Base-by-base conservation (phyloP, 2,797 vertebrate genomes). In the Staurois parvus region DNA sequence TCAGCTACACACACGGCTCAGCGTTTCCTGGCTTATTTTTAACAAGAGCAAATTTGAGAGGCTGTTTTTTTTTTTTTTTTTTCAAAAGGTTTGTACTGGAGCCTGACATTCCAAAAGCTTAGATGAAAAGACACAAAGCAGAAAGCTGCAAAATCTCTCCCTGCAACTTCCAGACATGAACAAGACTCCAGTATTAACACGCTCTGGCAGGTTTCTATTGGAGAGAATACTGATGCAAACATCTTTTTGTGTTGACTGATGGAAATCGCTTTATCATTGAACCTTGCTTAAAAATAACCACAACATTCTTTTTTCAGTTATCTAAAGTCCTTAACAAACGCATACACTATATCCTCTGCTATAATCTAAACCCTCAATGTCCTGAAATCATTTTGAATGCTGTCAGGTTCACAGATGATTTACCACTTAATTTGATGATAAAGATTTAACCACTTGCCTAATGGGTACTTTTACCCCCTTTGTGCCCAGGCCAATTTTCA, bases 1-100 rank as follows among this genome's bases (percentile, higher is more conserved):
- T 81, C 74, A 76, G 88, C 88, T 89, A 85, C 89, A 87, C 90
- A 89, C 91, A 90, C 91, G 89, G 90, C 85, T 74, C 89, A 89
- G 70, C 74, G 64, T 80, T 88, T 85, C 84, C 84, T 83, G 85
- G 77, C 89, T 91, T 92, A 91, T 91, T 92, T 91, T 91, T 91
- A 91, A 89, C 59, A 74, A 87, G 85, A 79, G 52, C 74, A 87
- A 83, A 87, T 83, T 74, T 83, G 30, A 83, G 70, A 74, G 66
- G 68, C 29, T 48, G 34, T 10, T 76, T 85, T 78, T 84, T 76
- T 56, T 59, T 59, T 59, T 21, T 5, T 21, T 21, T 13, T 56
- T 67, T 66, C 34, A 56, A 52, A 83, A 79, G 76, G 80, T 68
- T 67, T 73, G 52, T 78, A 69, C 79, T 59, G 74, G 73, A 82